A percentile compares a stretch with the other conserved stretches of the same genome.
Evolutionary conservation across 1,140 invertebrate genomes (phyloP).

Genomic region (Nymphalis io): DNA sequence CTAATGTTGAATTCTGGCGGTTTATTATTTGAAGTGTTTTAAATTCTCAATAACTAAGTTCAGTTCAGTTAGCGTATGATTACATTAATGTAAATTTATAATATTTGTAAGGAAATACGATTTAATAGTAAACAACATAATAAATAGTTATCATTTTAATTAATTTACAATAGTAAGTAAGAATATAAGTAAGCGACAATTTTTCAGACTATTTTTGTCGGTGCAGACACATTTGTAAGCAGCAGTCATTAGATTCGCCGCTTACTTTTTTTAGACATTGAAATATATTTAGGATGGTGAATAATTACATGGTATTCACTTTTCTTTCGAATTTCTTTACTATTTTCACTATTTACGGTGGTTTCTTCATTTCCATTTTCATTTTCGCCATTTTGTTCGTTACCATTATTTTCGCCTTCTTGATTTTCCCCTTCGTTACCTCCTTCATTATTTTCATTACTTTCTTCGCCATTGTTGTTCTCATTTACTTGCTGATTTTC

Average conservation of each 20-base stretch:
- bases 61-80: too few species aligned
- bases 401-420: slow-evolving; percentile 12
- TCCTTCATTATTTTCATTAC: slow-evolving; percentile 10
- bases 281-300: slow-evolving; percentile 28
- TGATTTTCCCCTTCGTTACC: slow-evolving; percentile 4
- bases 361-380: slow-evolving; percentile 18
- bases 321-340: slow-evolving; percentile 10
- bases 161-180: not conserved
- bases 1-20: too few species aligned
- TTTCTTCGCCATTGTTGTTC: slow-evolving; percentile 15
- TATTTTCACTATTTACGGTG: slow-evolving; percentile 8
- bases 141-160: not conserved
- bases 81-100: too few species aligned
- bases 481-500: slow-evolving; percentile 5
- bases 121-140: not conserved
- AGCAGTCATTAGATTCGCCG: not conserved
- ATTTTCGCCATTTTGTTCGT: slow-evolving; percentile 8
- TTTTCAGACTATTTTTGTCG: not conserved
- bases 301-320: slow-evolving; percentile 27
- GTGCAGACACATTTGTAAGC: not conserved
- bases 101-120: not conserved
- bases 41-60: too few species aligned
- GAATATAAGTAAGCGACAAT: not conserved
- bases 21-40: too few species aligned
- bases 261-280: slow-evolving; percentile 8